Conservation (phyloP, 2,113 vertebrate genomes). For the Eulemur rufifrons region DNA sequence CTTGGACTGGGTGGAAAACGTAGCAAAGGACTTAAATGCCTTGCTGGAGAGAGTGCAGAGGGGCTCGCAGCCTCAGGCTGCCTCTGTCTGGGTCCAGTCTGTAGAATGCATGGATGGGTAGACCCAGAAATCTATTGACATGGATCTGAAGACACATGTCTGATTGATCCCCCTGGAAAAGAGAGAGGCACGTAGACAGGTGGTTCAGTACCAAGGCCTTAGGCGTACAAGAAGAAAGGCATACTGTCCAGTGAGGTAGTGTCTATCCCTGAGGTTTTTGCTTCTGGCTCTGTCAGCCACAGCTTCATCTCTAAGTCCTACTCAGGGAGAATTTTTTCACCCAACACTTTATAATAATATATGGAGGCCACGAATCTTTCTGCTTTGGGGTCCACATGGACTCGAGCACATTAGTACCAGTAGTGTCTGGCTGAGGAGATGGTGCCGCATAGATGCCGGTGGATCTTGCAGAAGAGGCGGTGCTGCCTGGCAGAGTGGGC, state of each 20-base stretch:
- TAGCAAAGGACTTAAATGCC: not conserved
- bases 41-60: not conserved
- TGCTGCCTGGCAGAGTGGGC: not conserved
- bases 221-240: not conserved
- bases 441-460: not conserved
- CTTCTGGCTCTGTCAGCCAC: not conserved
- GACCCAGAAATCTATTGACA: not conserved
- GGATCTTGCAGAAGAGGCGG: not conserved
- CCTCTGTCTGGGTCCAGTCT: not conserved
- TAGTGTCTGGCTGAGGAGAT: not conserved
- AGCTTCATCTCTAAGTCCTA: not conserved
- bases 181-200: not conserved
- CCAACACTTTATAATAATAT: not conserved
- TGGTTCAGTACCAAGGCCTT: not conserved
- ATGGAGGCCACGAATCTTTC: not conserved
- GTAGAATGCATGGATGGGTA: too few species aligned
- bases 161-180: not conserved
- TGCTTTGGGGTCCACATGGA: not conserved
- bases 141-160: not conserved
- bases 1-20: not conserved
- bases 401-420: rapidly evolving
- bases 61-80: not conserved
- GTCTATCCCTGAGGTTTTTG: not conserved
- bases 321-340: not conserved
- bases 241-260: not conserved